These are phyloP conservation scores for Macrotis lagotis DNA, from an alignment of 2,113 vertebrate species.

Conservation along the genomic window DNA sequence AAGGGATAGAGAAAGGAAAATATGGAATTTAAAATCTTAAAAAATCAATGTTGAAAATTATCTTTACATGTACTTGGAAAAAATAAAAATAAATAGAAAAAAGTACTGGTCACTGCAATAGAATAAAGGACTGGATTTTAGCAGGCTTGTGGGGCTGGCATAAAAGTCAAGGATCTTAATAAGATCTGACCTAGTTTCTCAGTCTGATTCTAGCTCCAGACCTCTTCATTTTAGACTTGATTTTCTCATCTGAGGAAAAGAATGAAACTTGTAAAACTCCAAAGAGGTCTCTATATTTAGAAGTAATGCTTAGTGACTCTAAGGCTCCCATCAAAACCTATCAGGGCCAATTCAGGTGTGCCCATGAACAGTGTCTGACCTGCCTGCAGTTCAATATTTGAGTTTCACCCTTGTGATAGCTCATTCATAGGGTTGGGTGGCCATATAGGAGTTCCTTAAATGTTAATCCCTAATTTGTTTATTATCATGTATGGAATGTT, in stretches of 20 bases:
- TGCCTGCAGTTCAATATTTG: background rate
- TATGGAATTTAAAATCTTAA: too few relatives aligned
- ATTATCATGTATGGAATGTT: too few relatives aligned
- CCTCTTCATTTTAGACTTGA: background rate
- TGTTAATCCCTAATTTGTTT: background rate
- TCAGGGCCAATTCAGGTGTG: too few relatives aligned
- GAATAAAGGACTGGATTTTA: conserved; percentile 23
- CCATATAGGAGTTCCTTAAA: background rate
- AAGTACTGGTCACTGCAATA: too few relatives aligned
- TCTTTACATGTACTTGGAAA: too few relatives aligned
- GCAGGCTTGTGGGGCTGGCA: conserved; percentile 83
- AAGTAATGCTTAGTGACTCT: background rate
- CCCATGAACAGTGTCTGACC: background rate
- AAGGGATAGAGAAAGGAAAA: too few relatives aligned
- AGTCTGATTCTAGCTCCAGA: background rate
- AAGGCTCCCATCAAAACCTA: conserved; percentile 65
- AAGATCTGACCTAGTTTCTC: background rate
- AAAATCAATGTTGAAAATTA: too few relatives aligned
- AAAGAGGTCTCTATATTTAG: too few relatives aligned
- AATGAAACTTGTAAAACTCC: too few relatives aligned
- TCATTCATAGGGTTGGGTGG: background rate
- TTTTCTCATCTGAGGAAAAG: background rate
- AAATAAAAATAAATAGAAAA: too few relatives aligned
- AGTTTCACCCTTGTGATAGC: background rate
- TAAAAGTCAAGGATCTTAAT: conserved; percentile 82